Evolutionary conservation across 2,113 vertebrate species (phyloP), one percentile per base, ranked within the genome.

Genomic region (Labeo rohita): DNA sequence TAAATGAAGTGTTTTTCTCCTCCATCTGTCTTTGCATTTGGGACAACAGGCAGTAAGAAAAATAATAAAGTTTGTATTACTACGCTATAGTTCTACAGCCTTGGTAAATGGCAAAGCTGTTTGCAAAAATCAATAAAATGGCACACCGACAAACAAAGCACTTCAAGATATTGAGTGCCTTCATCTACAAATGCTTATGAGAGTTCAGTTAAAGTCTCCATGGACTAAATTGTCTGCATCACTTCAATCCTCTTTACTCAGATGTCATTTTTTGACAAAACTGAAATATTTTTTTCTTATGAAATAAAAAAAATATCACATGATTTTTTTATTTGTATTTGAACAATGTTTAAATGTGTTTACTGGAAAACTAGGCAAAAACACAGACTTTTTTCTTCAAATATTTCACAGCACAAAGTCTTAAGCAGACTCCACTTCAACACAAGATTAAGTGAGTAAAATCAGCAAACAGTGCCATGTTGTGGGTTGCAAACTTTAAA

Each of bases 401-500:
- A 73, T 21, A 45, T 74, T 23, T 73, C 18, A 74, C 4, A 9
- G 72, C 72, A 74, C 72, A 12, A 81, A 34, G 3, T 65, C 3
- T 3, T n/a, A 65, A 21, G 52, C 21, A 49, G 7, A 65, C 56
- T 80, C 13, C 36, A 74, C 49, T 78, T 78, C 18, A 82, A 66
- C n/a, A 52, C 47, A 68, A 39, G 63, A 70, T 82, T 82, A 70
- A 82, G n/a, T 70, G 15, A 70, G 77, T 18, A 63, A 80, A 61
- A 80, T n/a, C 56, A 70, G 80, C 63, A 68, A 68, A 66, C n/a
- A 50, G 39, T 70, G 80, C 61, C 47, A 70, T 82, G 63, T 82
- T 82, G 65, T 70, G 47, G 66, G 66, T 72, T 72, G 80, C 49
- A 10, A 83, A 83, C 47, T 83, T 83, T 39, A 72, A 83, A 83